A percentile compares a stretch with the other conserved stretches of the same genome.
Conservation (phyloP, 2,113 vertebrate genomes). For the Urocitellus parryii region DNA sequence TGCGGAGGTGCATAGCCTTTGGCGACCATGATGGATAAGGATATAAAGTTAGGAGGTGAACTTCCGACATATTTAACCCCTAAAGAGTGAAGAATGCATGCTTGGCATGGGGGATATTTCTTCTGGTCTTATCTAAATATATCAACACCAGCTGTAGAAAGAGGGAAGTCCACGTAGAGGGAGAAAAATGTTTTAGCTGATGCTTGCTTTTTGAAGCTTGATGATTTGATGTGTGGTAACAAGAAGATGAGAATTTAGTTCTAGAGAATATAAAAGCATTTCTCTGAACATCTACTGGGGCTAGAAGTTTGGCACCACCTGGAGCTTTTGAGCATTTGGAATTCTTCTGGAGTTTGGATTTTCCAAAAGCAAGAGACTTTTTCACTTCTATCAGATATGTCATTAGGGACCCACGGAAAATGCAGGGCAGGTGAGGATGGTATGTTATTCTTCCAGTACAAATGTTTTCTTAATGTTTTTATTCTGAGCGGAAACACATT, state of each 20-base stretch:
- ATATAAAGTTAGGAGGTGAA: fast-evolving
- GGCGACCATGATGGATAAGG: neutral
- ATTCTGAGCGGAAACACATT: neutral
- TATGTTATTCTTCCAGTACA: neutral
- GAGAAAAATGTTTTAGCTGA: neutral
- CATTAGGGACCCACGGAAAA: neutral
- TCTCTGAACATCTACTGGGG: neutral
- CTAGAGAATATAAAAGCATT: neutral
- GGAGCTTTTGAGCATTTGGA: neutral
- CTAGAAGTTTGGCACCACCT: neutral
- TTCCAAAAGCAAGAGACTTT: neutral
- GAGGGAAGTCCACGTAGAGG: neutral
- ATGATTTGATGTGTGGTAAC: neutral
- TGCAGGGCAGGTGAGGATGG: neutral
- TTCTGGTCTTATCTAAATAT: neutral
- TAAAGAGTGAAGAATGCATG: too few relatives aligned
- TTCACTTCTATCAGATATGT: neutral
- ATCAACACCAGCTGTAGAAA: neutral
- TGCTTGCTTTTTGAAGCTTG: neutral
- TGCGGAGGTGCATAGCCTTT: too few relatives aligned
- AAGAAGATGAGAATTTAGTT: neutral
- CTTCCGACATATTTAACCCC: neutral
- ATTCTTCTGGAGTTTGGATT: neutral
- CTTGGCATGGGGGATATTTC: neutral
- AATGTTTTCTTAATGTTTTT: neutral